Base-by-base conservation (phyloP, 1,140 invertebrate species). In the Antheraea pernyi region DNA sequence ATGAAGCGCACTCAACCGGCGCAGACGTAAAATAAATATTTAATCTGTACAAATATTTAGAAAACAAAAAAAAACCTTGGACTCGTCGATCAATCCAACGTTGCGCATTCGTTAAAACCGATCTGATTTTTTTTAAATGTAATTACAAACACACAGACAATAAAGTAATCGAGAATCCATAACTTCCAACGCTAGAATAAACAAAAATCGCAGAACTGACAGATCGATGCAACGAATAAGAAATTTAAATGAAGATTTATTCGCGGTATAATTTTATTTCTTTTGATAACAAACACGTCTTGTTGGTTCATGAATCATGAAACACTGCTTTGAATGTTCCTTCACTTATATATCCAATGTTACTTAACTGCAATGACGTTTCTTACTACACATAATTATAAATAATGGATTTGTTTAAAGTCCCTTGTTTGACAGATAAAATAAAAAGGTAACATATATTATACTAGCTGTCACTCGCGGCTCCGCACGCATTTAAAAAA, bases 111-210 rank as follows among this genome's bases (percentile, higher is more conserved):
- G 46, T 53, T 53, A 53, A 53, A 53, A 53, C 46, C 46, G 46
- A 53, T 53, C 46, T 53, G 46, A 16, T 53, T n/a, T 16, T 53
- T 53, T 53, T 53, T 53, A 10, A 53, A 53, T 53, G 46, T 53
- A 53, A 53, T 53, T 53, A 53, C 46, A 53, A 53, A 53, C 46
- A 53, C 46, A 16, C 46, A 53, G 46, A 53, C 46, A 53, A 53
- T 53, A 53, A 53, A 53, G 46, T 53, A 53, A 53, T 53, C 46
- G 46, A 53, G 13, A 53, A 53, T 53, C 46, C 46, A 53, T 53
- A 53, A 53, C 46, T 53, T 16, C 16, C 46, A 16, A 53, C 13
- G 46, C 16, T 13, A 6, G 13, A 13, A 13, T 53, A 53, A 53
- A 53, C 46, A 53, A 53, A 53, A 53, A 53, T 53, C 9, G 46